Evolutionary conservation across 2,797 vertebrate species (phyloP).

Genomic region (Somateria mollissima): DNA sequence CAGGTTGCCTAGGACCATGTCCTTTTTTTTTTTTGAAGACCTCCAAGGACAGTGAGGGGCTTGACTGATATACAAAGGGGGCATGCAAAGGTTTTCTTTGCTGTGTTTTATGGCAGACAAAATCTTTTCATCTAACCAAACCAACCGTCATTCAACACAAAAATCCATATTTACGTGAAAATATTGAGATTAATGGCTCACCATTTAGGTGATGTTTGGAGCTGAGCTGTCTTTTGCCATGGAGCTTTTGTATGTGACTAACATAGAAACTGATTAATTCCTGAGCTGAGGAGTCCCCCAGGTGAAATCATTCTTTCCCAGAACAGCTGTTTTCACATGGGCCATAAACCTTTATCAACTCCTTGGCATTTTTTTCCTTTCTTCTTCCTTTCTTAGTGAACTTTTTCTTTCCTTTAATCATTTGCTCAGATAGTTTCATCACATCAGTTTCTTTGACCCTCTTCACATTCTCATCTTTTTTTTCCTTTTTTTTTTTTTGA

Average conservation of each 20-base stretch:
- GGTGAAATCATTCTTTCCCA: not conserved
- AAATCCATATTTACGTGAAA: not conserved
- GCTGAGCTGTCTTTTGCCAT: not conserved
- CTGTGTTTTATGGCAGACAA: not conserved
- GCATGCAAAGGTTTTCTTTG: not conserved
- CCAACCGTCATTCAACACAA: not conserved
- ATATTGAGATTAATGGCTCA: not conserved
- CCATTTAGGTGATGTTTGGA: not conserved
- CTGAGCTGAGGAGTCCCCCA: not conserved
- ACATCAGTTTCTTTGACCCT: not conserved
- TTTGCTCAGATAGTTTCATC: not conserved
- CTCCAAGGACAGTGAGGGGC: not conserved
- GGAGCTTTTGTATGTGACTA: not conserved
- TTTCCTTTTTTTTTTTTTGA: not conserved
- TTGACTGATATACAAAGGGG: fast-evolving
- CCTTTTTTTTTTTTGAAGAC: not conserved
- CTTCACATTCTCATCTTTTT: not conserved
- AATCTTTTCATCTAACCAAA: not conserved
- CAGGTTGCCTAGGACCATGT: not conserved
- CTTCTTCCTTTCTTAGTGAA: not conserved
- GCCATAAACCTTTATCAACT: not conserved
- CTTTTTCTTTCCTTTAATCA: not conserved
- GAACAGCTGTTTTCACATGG: not conserved
- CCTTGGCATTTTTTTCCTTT: not conserved
- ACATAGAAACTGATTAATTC: not conserved